Evolutionary conservation across 2,113 vertebrate species (phyloP), one percentile per base, ranked within the genome.

Genomic region (Rhynchomys soricoides): DNA sequence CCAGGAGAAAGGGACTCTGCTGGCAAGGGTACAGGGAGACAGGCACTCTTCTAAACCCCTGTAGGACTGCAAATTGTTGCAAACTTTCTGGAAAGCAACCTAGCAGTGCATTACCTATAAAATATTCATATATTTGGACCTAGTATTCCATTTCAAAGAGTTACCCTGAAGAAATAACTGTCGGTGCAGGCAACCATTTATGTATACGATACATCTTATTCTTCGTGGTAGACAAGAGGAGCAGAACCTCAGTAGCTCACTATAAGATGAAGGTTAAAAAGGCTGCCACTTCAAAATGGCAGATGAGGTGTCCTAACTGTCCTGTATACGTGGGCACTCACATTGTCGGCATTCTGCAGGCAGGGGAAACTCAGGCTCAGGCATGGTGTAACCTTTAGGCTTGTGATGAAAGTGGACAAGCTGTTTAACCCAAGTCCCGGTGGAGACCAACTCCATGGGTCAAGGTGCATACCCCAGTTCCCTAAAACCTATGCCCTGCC

Each of bases 31-130:
- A 4, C 29, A 24, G 45, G 16, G 64, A 82, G 77, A 70, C 19
- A 87, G 89, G 66, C 55, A 71, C 73, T 93, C 93, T 64, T 2
- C 3, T 68, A 70, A 90, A 74, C 66, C 71, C 88, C 59, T 45
- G 48, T 55, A 81, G 95, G 93, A 71, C 82, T 94, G 86, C 81
- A 94, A 90, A 91, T 95, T 70, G 89, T 92, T 91, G 29, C 89
- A 83, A 45, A 97, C 93, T 97, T 95, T 83, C 89, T 94, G 89
- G 91, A 96, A 95, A 94, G 89, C 86, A 74, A 45, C 24, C 83
- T 89, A 68, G 91, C 94, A 91, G 48, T 90, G 37, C 5, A 31
- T 90, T 90, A 90, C 73, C 82, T 95, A 79, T 96, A 82, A 92
- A 70, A 91, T 83, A 95, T 82, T 91, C 89, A 48, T 89, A 0